These are phyloP conservation scores for Stegostoma tigrinum DNA, from an alignment of 2,113 vertebrate genomes.

Conservation along the genomic window DNA sequence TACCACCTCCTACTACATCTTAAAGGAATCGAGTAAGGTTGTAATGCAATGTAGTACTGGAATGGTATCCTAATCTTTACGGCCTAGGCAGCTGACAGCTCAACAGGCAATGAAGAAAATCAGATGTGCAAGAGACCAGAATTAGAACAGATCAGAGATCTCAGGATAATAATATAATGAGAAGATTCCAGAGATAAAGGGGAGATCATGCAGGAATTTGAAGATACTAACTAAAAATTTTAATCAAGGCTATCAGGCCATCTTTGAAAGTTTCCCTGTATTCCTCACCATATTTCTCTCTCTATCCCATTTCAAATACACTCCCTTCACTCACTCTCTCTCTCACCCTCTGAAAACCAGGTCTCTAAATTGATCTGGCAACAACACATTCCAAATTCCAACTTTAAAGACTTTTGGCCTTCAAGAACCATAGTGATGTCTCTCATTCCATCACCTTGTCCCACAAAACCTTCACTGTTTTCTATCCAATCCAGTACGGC, in stretches of 20 bases:
- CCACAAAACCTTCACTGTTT: neutral
- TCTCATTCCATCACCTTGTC: neutral
- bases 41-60: neutral
- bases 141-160: neutral
- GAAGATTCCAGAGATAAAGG: too few species aligned
- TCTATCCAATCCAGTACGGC: too few species aligned
- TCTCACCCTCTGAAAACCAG: neutral
- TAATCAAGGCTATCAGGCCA: too few species aligned
- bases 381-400: neutral
- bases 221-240: too few species aligned
- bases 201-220: too few species aligned
- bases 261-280: too few species aligned
- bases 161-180: too few species aligned
- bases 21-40: neutral
- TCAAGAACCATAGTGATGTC: neutral
- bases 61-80: neutral
- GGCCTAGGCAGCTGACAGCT: neutral
- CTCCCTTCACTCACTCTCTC: too few species aligned
- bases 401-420: neutral
- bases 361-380: neutral
- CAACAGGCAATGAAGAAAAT: too few species aligned
- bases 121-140: neutral
- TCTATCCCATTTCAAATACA: too few species aligned
- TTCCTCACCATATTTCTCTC: too few species aligned
- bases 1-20: neutral